Conservation (phyloP, 2,888 invertebrate species). For the Chalcosyrphus nemorum region DNA sequence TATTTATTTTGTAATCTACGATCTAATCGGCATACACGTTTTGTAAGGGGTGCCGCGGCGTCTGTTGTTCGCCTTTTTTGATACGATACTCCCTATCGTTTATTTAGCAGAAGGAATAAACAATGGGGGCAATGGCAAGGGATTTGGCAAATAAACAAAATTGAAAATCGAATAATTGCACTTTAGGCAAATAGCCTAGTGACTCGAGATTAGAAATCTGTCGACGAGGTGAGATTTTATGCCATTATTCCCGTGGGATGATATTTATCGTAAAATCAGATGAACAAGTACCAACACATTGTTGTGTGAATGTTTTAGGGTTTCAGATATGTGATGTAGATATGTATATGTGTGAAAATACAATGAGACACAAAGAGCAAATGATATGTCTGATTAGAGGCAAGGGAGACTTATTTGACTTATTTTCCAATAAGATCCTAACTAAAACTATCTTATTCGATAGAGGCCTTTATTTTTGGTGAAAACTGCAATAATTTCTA, state of each 20-base stretch:
- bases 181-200: conserved; percentile 63
- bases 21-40: conserved; percentile 57
- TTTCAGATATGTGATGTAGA: background rate
- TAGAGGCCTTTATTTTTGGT: background rate
- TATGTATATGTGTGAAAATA: background rate
- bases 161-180: conserved; percentile 68
- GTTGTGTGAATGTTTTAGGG: conserved; percentile 11
- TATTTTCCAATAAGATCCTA: conserved; percentile 18
- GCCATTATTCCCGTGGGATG: conserved; percentile 57
- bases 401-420: conserved; percentile 1
- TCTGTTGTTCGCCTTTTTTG: conserved; percentile 11
- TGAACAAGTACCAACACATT: conserved; percentile 1
- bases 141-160: conserved; percentile 49
- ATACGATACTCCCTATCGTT: conserved; percentile 18
- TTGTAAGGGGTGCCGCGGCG: conserved; percentile 19
- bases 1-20: conserved; percentile 68
- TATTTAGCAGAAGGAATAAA: conserved; percentile 27
- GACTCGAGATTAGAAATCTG: conserved; percentile 36
- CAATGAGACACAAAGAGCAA: background rate
- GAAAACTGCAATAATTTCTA: too few species aligned
- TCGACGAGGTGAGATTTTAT: conserved; percentile 33
- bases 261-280: conserved; percentile 29
- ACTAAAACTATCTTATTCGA: background rate
- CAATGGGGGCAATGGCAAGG: conserved; percentile 31
- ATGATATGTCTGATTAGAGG: conserved; percentile 32